Evolutionary conservation across 1,140 invertebrate species (phyloP), one percentile per base, ranked within the genome.

Genomic region (Tribolium madens): DNA sequence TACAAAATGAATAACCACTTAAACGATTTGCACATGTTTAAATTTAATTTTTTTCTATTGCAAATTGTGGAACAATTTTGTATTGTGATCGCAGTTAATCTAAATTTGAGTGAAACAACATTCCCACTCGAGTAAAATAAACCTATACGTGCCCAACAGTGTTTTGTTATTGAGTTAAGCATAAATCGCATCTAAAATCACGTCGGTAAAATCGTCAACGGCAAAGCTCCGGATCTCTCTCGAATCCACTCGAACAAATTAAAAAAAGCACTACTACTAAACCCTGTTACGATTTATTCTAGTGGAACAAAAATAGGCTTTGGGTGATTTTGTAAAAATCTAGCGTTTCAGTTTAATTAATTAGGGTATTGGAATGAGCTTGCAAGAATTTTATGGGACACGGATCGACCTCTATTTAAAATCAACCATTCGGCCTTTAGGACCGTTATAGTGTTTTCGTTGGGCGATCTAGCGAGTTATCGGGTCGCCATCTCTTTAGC

Each of bases 401-500:
- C 13, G 17, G 17, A 26, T 18, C 52, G 52, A 57, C 17, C 52
- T 57, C 18, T 18, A 57, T 57, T 57, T 26, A n/a, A 18, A 42
- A 18, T 18, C 18, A 57, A 57, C 52, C 15, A 57, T 17, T 57
- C 52, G n/a, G 52, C 52, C 21, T 57, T 26, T 21, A 57, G 52
- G 17, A 64, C 26, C 26, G 26, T 64, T 64, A 64, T 64, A 64
- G 57, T 33, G 21, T 64, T 64, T 33, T 64, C 26, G 57, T 42
- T 14, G 26, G 26, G 12, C 10, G 33, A 75, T 75, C 53, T 60
- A 60, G 53, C 33, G 21, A 75, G 42, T 75, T 64, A 75, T 46
- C 73, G 57, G 53, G 36, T 68, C 47, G 57, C 57, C 57, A 50
- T 75, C 57, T 75, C 73, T 75, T 68, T 75, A 75, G 33, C 73